Evolutionary conservation across 2,113 vertebrate genomes (phyloP), one percentile per base, ranked within the genome.

Genomic region (Ibidorhyncha struthersii): DNA sequence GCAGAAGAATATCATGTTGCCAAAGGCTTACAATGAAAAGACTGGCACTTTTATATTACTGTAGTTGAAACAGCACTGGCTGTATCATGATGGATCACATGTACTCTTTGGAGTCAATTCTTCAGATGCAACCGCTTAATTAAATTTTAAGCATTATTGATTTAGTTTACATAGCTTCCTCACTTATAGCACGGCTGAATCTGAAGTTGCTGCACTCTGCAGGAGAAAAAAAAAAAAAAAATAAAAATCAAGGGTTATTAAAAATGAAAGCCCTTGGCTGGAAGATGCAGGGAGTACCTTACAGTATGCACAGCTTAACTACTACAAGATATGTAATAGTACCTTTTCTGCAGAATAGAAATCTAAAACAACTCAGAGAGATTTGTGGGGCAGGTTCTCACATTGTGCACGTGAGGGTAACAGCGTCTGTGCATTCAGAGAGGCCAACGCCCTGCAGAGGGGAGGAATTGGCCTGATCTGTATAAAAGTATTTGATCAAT

Each of bases 61-160:
- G 40, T 73, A 79, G 65, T 72, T 96, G 74, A 82, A 96, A 80
- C 40, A 79, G 40, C 43, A 26, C 43, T 69, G 74, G 34, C n/a
- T 87, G 61, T 94, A 84, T 86, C 90, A 62, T 82, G 85, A 83
- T 91, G 74, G 70, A 96, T 96, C 84, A 73, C 76, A 59, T 81
- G 78, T 47, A 90, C 55, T 30, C 67, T 88, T 86, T 59, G 45
- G 82, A 96, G 79, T 70, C 84, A 85, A 56, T 95, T 94, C 74
- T 92, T 94, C 79, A 96, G 74, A 92, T 22, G 29, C 55, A 92
- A 88, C 50, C 55, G 63, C 79, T 94, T 96, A 96, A 96, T 96
- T 95, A 97, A 95, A 93, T 94, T 95, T 97, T 96, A 93, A 97
- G 79, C 41, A 71, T 93, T 96, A 97, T 93, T 94, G 92, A 95